A percentile compares a stretch with the other conserved stretches of the same genome.
These are phyloP conservation scores for Macquaria australasica DNA, from an alignment of 2,113 vertebrate genomes.

Conservation along the genomic window DNA sequence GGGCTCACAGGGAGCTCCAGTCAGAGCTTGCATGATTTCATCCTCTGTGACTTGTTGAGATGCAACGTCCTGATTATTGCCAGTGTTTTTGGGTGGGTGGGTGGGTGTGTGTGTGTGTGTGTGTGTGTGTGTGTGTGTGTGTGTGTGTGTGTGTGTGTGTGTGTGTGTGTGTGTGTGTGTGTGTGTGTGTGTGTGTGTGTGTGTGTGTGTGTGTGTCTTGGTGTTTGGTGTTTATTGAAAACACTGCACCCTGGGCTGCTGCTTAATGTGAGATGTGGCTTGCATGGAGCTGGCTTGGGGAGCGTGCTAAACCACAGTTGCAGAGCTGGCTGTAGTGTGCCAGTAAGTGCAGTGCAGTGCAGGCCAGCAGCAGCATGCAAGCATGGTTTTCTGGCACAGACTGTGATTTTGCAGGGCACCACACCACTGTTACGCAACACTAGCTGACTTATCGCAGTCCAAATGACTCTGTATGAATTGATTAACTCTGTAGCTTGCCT, in stretches of 20 bases:
- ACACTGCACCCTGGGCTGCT: slow-evolving; percentile 13
- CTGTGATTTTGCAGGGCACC: slow-evolving; percentile 60
- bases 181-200: too few species aligned
- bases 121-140: too few species aligned
- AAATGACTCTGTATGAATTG: slow-evolving; percentile 76
- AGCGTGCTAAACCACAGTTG: slow-evolving; percentile 30
- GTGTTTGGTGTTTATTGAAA: neutral
- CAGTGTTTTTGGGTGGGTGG: too few species aligned
- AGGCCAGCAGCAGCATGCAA: slow-evolving; percentile 52
- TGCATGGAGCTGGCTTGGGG: slow-evolving; percentile 5
- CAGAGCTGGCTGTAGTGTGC: slow-evolving; percentile 35
- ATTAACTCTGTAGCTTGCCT: slow-evolving; percentile 67
- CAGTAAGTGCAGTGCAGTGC: slow-evolving; percentile 28
- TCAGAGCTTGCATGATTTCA: slow-evolving; percentile 28
- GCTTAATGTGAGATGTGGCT: slow-evolving; percentile 30
- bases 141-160: too few species aligned
- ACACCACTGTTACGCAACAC: slow-evolving; percentile 72
- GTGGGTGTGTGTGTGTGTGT: too few species aligned
- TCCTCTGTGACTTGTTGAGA: slow-evolving; percentile 43
- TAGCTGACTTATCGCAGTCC: slow-evolving; percentile 68
- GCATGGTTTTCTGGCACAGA: slow-evolving; percentile 51
- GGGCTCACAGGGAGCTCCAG: slow-evolving; percentile 12
- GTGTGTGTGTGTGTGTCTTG: too few species aligned
- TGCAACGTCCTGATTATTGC: slow-evolving; percentile 46
- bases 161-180: too few species aligned